Percentiles rank a stretch among this genome's conserved stretches.
Conservation (phyloP, 2,113 vertebrate genomes). For the Seriola quinqueradiata region DNA sequence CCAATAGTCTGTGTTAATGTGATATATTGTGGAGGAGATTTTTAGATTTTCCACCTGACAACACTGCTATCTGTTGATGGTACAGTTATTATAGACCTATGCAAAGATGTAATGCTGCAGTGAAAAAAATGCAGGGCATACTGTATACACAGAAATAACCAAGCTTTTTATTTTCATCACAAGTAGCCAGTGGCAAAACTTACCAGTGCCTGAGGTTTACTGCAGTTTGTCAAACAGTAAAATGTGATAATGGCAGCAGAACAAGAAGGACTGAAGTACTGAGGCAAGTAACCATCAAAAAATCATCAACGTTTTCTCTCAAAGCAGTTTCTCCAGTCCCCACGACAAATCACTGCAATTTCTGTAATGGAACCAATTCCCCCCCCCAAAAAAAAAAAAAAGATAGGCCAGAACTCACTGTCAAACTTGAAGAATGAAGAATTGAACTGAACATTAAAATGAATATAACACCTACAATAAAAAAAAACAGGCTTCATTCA, state of each 20-base stretch:
- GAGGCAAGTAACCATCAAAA: neutral
- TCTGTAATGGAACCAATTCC: neutral
- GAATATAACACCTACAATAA: neutral
- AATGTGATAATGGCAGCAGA: neutral
- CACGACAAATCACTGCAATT: neutral
- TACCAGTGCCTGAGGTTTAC: neutral
- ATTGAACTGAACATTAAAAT: neutral
- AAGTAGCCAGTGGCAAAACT: neutral
- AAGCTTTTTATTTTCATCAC: neutral
- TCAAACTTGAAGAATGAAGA: neutral
- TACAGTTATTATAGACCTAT: neutral
- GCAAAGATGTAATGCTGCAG: neutral
- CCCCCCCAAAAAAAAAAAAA: neutral
- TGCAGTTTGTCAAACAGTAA: neutral
- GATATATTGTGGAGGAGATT: neutral
- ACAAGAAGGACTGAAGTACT: neutral
- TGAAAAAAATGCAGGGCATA: neutral
- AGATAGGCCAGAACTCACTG: neutral
- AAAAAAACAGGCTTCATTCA: neutral
- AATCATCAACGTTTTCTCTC: neutral
- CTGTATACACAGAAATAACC: neutral
- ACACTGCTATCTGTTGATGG: neutral
- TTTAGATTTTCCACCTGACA: conserved; percentile 12
- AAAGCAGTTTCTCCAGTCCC: neutral
- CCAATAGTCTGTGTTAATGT: neutral